Conservation (phyloP, 2,888 invertebrate genomes). For the Trissolcus brochymenae region DNA sequence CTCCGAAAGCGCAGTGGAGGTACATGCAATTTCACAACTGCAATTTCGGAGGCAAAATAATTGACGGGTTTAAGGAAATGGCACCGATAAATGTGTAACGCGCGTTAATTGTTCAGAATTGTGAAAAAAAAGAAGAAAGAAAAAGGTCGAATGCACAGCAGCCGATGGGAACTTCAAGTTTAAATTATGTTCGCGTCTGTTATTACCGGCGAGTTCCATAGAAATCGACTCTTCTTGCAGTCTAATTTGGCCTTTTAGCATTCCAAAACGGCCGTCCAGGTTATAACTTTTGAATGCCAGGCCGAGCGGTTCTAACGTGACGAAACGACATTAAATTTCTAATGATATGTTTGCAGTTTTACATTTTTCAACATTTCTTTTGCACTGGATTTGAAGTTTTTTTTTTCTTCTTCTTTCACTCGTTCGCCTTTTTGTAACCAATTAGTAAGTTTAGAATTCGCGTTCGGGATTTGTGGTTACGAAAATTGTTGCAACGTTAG, state of each 20-base stretch:
- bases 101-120: constrained; percentile 5
- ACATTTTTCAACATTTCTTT: constrained; percentile 8
- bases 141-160: background rate
- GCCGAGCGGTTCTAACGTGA: constrained; percentile 22
- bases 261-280: constrained; percentile 21
- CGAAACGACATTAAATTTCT: constrained; percentile 30
- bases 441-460: too few relatives aligned
- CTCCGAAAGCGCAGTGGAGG: too few relatives aligned
- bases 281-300: constrained; percentile 20
- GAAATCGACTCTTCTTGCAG: constrained; percentile 17
- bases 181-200: constrained; percentile 10
- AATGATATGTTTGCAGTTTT: constrained; percentile 19
- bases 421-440: too few relatives aligned
- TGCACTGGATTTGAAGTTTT: background rate
- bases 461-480: too few relatives aligned
- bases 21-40: constrained; percentile 8
- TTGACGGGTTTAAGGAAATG: constrained; percentile 4
- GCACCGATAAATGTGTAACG: constrained; percentile 1
- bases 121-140: background rate
- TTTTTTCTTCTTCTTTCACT: background rate
- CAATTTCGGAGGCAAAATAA: background rate
- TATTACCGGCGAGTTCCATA: constrained; percentile 30
- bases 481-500: too few relatives aligned
- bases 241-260: constrained; percentile 28
- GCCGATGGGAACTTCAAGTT: background rate